Conservation (phyloP, 2,888 invertebrate genomes). For the Spicauda simplicius region DNA sequence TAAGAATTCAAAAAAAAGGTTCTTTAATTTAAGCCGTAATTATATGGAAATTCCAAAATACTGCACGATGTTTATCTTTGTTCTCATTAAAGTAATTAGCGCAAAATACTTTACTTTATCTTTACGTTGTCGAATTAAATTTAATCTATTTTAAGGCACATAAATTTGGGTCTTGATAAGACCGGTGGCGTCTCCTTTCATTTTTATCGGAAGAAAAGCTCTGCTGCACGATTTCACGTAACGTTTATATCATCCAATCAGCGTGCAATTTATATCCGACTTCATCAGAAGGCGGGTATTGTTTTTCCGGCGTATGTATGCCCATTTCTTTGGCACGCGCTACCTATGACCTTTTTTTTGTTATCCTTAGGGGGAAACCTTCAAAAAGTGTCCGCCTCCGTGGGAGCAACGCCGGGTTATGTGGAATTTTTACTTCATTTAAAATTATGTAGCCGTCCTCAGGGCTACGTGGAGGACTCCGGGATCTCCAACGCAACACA, state of each 20-base stretch:
- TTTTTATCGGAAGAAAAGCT: slow-evolving; percentile 19
- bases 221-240: slow-evolving; percentile 47
- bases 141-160: slow-evolving; percentile 3
- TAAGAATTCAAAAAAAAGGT: neutral
- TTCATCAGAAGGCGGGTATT: no score
- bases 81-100: slow-evolving; percentile 16
- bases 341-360: no score
- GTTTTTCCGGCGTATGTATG: no score
- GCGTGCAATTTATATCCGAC: slow-evolving; percentile 68
- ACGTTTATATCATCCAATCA: slow-evolving; percentile 72
- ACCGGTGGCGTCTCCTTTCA: slow-evolving; percentile 17
- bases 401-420: no score
- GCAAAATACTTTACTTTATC: slow-evolving; percentile 6
- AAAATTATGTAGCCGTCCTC: no score
- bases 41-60: neutral
- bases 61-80: neutral
- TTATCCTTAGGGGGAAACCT: no score
- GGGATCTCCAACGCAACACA: no score
- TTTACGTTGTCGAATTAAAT: slow-evolving; percentile 16
- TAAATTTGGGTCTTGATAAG: slow-evolving; percentile 19
- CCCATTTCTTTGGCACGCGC: no score
- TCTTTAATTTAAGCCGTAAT: neutral
- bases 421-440: no score
- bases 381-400: no score
- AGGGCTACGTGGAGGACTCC: no score